Evolutionary conservation across 2,888 invertebrate species (phyloP), one percentile per base, ranked within the genome.

Genomic region (Gonocerus acuteangulatus): DNA sequence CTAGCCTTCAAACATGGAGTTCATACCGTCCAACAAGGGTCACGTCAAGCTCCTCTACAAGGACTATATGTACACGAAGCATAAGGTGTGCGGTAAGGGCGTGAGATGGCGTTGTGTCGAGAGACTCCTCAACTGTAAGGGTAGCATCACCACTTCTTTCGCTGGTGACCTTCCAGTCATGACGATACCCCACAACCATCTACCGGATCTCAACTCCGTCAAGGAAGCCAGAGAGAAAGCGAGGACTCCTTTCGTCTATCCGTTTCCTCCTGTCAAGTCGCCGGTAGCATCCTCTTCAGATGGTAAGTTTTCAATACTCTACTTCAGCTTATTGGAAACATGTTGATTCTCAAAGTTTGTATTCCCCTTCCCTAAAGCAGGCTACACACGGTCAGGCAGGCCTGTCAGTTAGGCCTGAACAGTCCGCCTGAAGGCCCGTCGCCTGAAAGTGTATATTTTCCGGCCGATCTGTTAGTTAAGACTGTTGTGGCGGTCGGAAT

Each of bases 21-120:
- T 57, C 57, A 57, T 57, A 34, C 57, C 57, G 57, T 57, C 57
- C 45, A 57, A 57, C 47, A 57, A 57, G 57, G 57, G 57, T 1
- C 57, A 57, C 21, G 57, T 57, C 13, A 57, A 57, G 47, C 47
- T 57, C 19, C 21, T 57, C 19, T 57, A 57, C 45, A 57, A 57
- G 57, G 57, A 57, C 47, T 57, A 47, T 34, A 57, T 57, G 57
- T 57, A 57, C 47, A 57, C 57, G 2, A 57, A 57, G 45, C 57
- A 57, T 32, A 57, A 57, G 47, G 57, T 57, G 6, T 57, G 57
- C 34, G 57, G 57, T 1, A 57, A 57, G 21, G 57, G 57, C 1
- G 57, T 60, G 7, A 36, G 60, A 2, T 60, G 60, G 60, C 22
- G 48, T 15, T 60, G 60, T 27, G 60, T 60, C 1, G 48, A 60